phyloP scores from a whole-genome alignment of 2,888 invertebrate genomes.

The Diplazon laetatorius region DNA sequence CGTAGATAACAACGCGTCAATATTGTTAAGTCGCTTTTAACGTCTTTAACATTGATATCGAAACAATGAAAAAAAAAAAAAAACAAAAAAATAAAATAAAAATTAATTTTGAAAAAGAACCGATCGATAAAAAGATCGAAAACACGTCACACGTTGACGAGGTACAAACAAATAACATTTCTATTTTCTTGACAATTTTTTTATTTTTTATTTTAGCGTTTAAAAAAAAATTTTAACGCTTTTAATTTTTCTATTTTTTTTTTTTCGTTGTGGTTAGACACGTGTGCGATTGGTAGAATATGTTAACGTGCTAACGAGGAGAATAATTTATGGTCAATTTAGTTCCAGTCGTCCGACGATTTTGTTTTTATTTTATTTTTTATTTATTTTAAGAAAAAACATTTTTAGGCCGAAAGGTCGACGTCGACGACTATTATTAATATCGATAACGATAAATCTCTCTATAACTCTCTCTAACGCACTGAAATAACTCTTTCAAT shows the following conservation, averaged over 20 bases:
- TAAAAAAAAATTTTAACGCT: not conserved
- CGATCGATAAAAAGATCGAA: too few relatives aligned
- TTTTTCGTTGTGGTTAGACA: constrained; percentile 26
- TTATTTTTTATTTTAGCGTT: not conserved
- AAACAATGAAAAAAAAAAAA: too few relatives aligned
- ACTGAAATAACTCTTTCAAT: constrained; percentile 38
- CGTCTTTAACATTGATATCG: too few relatives aligned
- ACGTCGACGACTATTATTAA: constrained; percentile 41
- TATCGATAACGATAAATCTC: constrained; percentile 5
- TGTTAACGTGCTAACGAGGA: too few relatives aligned
- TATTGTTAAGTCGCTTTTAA: constrained; percentile 12
- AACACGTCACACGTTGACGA: too few relatives aligned
- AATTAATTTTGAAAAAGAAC: not conserved
- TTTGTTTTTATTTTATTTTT: constrained; percentile 17
- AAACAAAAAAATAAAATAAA: not conserved
- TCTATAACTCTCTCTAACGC: constrained; percentile 11
- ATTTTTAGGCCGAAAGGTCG: not conserved
- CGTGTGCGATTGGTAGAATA: constrained; percentile 35
- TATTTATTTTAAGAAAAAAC: constrained; percentile 2
- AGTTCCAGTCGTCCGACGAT: constrained; percentile 41
- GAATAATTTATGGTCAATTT: too few relatives aligned
- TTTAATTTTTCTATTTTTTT: constrained; percentile 14
- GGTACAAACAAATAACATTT: too few relatives aligned
- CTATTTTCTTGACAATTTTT: too few relatives aligned
- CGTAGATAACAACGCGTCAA: constrained; percentile 24